Evolutionary conservation across 2,113 vertebrate genomes (phyloP), one percentile per base, ranked within the genome.

Genomic region (Columba livia): DNA sequence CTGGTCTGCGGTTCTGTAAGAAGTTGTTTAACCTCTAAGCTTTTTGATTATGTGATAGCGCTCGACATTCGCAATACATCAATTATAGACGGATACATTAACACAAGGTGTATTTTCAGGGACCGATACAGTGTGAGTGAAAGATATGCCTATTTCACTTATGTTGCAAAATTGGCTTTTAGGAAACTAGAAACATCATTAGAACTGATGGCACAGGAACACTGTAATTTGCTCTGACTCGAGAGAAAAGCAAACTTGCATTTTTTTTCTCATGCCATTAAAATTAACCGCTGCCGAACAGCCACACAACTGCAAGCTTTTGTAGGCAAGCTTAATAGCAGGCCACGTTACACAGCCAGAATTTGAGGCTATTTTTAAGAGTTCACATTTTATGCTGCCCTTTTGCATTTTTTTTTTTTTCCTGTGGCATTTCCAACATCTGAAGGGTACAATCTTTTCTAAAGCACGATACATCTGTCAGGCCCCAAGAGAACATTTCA

Each of bases 181-280:
- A 87, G 2, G 62, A 94, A 96, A 85, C 74, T 34, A 61, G 66
- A 96, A 95, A 82, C 92, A 89, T 85, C 90, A 89, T 96, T 87
- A 94, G 86, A 71, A 58, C 73, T 66, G 92, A 96, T 88, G 79
- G 85, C 91, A 90, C 56, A 36, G 82, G 82, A 94, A 82, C 64
- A 60, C 88, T 75, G 71, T 95, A 90, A 97, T 97, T 97, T 97
- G 92, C 96, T 94, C 82, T 70, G 90, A 91, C 93, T 92, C 24
- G 16, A 47, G 51, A 83, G 94, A 89, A 82, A 64, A 96, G 87
- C 75, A 96, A 95, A 92, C 89, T 95, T 85, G 88, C 86, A 66
- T 93, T 93, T 95, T 91, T 85, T 47, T 47, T 10, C 44, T 77
- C 36, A 28, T 77, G 79, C 79, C 79, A 79, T 96, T 96, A 89